A percentile compares a stretch with the other conserved stretches of the same genome.
These are phyloP conservation scores for Rapana venosa DNA, from an alignment of 2,888 invertebrate species.

Conservation along the genomic window DNA sequence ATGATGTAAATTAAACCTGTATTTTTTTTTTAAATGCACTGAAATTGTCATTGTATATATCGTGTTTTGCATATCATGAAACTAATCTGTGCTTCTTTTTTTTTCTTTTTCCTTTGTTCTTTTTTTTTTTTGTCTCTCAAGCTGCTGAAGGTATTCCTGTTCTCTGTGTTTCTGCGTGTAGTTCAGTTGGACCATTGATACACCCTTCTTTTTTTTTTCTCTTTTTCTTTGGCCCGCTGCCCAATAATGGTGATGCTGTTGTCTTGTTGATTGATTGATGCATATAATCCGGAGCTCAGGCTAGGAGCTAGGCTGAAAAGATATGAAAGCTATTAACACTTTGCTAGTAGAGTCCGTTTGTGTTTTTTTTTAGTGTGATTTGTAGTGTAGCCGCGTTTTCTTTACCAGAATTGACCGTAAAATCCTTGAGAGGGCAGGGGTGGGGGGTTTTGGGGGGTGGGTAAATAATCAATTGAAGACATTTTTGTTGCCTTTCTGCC, in stretches of 20 bases:
- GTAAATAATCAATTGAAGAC: too few relatives aligned
- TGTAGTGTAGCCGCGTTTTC: too few relatives aligned
- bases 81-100: neutral
- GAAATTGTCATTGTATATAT: neutral
- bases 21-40: too few relatives aligned
- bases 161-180: slow-evolving; percentile 14
- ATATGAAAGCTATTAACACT: neutral
- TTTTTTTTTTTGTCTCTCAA: slow-evolving; percentile 15
- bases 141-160: slow-evolving; percentile 39
- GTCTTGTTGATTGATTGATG: slow-evolving; percentile 2
- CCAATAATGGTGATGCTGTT: slow-evolving; percentile 21
- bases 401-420: too few relatives aligned
- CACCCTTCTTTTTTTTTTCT: neutral
- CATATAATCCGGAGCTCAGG: neutral
- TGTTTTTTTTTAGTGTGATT: neutral
- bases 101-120: neutral
- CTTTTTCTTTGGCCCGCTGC: neutral
- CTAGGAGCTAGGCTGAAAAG: neutral
- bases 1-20: too few relatives aligned
- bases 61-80: neutral
- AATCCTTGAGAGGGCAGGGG: too few relatives aligned
- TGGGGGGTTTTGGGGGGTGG: too few relatives aligned
- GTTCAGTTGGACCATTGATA: neutral
- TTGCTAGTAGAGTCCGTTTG: slow-evolving; percentile 3
- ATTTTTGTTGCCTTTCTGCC: too few relatives aligned